Evolutionary conservation across 2,113 vertebrate species (phyloP).

Genomic region (Genyomyrus donnyi): DNA sequence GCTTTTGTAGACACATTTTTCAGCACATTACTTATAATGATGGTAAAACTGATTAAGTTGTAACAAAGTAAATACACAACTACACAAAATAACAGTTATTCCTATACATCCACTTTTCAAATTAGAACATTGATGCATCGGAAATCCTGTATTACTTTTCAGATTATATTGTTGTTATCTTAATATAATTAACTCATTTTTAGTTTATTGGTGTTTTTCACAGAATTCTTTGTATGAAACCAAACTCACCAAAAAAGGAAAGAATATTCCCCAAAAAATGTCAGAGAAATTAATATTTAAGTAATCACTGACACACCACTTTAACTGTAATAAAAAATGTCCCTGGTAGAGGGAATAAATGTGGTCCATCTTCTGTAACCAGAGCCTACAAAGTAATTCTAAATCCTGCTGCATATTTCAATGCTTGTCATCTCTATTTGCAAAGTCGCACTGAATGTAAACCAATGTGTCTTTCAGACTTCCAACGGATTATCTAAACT

Average conservation of each 20-base stretch:
- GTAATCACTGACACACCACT: background rate
- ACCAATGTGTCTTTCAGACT: conserved; percentile 4
- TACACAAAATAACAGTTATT: background rate
- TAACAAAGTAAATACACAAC: background rate
- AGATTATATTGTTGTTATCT: background rate
- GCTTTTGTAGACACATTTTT: background rate
- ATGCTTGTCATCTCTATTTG: conserved; percentile 6
- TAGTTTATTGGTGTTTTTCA: background rate
- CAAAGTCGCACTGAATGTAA: background rate
- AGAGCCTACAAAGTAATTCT: background rate
- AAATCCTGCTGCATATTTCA: background rate
- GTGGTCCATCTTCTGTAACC: background rate
- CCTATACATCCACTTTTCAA: background rate
- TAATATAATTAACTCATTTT: background rate
- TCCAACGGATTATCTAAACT: background rate
- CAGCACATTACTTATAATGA: background rate
- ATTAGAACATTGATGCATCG: background rate
- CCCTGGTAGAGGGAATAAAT: background rate
- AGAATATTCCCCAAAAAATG: background rate
- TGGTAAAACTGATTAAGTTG: background rate
- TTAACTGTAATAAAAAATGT: background rate
- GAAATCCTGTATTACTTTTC: background rate
- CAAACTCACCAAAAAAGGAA: background rate
- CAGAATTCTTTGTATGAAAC: background rate
- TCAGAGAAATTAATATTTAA: background rate